Evolutionary conservation across 37 sponge, comb jelly and placozoan genomes (phyloP).

Genomic region (Halichondria panicea): DNA sequence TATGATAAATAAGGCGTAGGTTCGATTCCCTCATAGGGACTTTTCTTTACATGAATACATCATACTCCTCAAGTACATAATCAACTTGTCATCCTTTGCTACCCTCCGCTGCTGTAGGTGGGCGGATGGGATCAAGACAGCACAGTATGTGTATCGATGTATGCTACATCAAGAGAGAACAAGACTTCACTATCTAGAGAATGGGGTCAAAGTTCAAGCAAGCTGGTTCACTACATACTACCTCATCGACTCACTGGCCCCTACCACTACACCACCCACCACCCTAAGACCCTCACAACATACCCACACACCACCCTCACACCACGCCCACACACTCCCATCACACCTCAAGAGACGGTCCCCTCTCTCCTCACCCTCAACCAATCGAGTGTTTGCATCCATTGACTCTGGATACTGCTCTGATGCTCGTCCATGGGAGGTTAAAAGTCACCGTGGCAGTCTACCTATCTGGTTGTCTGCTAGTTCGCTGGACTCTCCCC

Average conservation of each 20-base stretch:
- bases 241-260: no score
- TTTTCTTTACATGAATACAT: no score
- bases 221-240: no score
- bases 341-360: background rate
- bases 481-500: no score
- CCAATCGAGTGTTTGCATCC: background rate
- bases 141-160: conserved; percentile 26
- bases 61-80: no score
- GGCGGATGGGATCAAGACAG: conserved; percentile 37
- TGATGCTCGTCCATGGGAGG: no score
- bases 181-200: background rate
- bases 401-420: no score
- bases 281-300: background rate
- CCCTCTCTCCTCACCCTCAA: background rate
- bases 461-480: no score
- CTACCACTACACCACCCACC: no score
- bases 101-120: conserved; percentile 17
- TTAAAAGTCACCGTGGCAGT: no score
- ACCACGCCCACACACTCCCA: background rate
- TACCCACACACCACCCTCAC: background rate
- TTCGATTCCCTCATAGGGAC: no score
- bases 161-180: conserved; percentile 37
- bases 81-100: background rate
- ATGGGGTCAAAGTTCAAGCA: background rate
- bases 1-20: no score